phyloP scores from a whole-genome alignment of 2,888 invertebrate genomes.

The Scaptomyza polygonia region DNA sequence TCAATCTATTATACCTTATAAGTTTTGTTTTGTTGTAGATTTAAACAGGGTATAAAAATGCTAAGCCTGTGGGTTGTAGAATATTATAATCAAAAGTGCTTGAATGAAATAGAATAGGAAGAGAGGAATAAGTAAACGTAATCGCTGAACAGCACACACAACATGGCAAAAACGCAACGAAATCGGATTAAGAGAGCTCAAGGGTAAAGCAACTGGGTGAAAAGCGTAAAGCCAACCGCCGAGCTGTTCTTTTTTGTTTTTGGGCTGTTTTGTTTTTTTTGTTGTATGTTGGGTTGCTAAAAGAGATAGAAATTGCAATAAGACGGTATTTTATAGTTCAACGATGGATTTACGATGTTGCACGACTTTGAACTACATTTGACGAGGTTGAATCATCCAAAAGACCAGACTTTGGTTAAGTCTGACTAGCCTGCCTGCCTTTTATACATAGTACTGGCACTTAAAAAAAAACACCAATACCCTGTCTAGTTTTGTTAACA shows the following conservation, averaged over 20 bases:
- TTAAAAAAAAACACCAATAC: slow-evolving; percentile 14
- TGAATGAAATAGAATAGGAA: slow-evolving; percentile 24
- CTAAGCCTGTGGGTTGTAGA: slow-evolving; percentile 43
- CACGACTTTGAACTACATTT: slow-evolving; percentile 78
- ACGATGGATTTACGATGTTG: slow-evolving; percentile 77
- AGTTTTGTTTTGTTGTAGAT: background rate
- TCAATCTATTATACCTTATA: background rate
- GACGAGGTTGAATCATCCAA: slow-evolving; percentile 45
- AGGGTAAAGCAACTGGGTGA: slow-evolving; percentile 62
- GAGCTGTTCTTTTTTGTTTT: slow-evolving; percentile 39
- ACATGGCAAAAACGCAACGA: slow-evolving; percentile 67
- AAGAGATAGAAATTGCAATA: slow-evolving; percentile 78
- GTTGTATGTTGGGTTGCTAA: slow-evolving; percentile 24
- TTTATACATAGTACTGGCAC: slow-evolving; percentile 18
- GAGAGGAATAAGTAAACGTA: slow-evolving; percentile 52
- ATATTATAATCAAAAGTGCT: slow-evolving; percentile 68
- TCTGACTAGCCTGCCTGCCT: slow-evolving; percentile 25
- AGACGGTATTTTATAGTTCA: slow-evolving; percentile 79
- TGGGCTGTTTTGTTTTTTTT: background rate
- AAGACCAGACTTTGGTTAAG: slow-evolving; percentile 36
- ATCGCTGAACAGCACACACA: slow-evolving; percentile 65
- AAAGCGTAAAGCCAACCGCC: slow-evolving; percentile 67
- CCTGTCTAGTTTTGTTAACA: slow-evolving; percentile 56
- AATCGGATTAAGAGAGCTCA: slow-evolving; percentile 78
- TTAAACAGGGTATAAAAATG: slow-evolving; percentile 42